Evolutionary conservation across 2,888 invertebrate species (phyloP).

Genomic region (Teleogryllus oceanicus): DNA sequence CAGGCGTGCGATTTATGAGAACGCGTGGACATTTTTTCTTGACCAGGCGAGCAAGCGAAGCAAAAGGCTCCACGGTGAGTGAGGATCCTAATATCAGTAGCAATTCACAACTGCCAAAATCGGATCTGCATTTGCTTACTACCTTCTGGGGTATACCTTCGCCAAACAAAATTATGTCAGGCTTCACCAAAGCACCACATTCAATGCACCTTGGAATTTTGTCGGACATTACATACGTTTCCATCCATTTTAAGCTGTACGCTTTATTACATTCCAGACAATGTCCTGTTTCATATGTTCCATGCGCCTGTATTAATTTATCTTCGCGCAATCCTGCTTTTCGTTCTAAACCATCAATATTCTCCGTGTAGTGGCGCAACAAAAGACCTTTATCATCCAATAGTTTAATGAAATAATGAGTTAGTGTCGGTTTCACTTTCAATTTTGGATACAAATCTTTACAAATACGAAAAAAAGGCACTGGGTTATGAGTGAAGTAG

Average conservation of each 20-base stretch:
- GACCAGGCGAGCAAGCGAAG: slow-evolving; percentile 76
- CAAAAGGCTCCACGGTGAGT: slow-evolving; percentile 90
- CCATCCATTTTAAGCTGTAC: slow-evolving; percentile 80
- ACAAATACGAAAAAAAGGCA: slow-evolving; percentile 88
- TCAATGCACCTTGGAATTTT: slow-evolving; percentile 72
- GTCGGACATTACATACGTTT: slow-evolving; percentile 71
- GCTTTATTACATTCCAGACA: slow-evolving; percentile 72
- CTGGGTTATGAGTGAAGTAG: slow-evolving; percentile 82
- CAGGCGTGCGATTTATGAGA: slow-evolving; percentile 79
- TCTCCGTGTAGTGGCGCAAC: slow-evolving; percentile 58
- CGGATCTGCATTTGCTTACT: slow-evolving; percentile 62
- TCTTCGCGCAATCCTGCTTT: slow-evolving; percentile 78
- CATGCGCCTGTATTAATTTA: slow-evolving; percentile 91
- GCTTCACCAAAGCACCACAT: slow-evolving; percentile 80
- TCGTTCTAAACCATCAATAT: slow-evolving; percentile 90
- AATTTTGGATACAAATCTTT: slow-evolving; percentile 84
- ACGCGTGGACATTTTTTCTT: slow-evolving; percentile 72
- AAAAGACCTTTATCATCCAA: slow-evolving; percentile 74
- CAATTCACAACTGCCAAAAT: slow-evolving; percentile 83
- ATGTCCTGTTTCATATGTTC: slow-evolving; percentile 84
- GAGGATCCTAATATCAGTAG: slow-evolving; percentile 95
- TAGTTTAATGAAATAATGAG: slow-evolving; percentile 86
- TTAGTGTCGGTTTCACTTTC: slow-evolving; percentile 76
- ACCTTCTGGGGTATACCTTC: slow-evolving; percentile 82
- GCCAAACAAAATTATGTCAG: slow-evolving; percentile 95